Conservation (phyloP, 2,888 invertebrate genomes). For the Sceliomorpha sp. region DNA sequence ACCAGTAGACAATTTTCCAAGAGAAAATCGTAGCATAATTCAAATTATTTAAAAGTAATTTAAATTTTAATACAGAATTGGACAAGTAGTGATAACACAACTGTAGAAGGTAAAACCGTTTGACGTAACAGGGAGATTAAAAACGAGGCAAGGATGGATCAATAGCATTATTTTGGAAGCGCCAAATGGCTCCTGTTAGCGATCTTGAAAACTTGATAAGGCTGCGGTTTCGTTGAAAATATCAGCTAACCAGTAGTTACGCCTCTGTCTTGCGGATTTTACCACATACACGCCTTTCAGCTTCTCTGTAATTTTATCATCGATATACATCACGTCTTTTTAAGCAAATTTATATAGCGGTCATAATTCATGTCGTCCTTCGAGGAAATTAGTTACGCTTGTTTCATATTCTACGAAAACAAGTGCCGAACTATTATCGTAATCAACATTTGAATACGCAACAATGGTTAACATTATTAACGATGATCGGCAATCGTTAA, state of each 20-base stretch:
- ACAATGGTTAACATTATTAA: too few relatives aligned
- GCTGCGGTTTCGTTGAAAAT: too few relatives aligned
- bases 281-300: neutral
- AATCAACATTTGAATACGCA: too few relatives aligned
- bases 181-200: neutral
- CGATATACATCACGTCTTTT: neutral
- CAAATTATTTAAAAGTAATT: too few relatives aligned
- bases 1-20: too few relatives aligned
- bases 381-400: neutral
- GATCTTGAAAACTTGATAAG: too few relatives aligned
- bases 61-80: too few relatives aligned
- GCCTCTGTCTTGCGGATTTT: conserved; percentile 10
- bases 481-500: too few relatives aligned
- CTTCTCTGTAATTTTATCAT: conserved; percentile 14
- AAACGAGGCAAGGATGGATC: neutral
- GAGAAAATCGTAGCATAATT: too few relatives aligned
- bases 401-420: neutral
- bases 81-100: too few relatives aligned
- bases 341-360: neutral
- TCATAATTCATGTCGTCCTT: neutral
- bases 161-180: neutral
- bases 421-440: neutral
- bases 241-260: conserved; percentile 16
- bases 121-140: neutral
- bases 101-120: too few relatives aligned